Evolutionary conservation across 2,888 invertebrate genomes (phyloP).

Genomic region (Iphiclides podalirius): DNA sequence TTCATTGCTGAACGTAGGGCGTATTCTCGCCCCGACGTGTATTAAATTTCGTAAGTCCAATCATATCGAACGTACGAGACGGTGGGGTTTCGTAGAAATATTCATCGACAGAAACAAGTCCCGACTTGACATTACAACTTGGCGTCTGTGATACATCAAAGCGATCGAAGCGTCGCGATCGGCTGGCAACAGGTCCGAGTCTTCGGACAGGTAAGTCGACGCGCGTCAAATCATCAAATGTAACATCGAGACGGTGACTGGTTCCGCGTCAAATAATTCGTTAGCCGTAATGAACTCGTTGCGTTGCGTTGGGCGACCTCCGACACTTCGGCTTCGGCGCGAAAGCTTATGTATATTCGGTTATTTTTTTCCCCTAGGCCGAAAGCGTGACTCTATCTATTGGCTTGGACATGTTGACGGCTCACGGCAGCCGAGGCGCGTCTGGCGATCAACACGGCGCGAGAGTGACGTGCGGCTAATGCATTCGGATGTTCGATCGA

Average conservation of each 20-base stretch:
- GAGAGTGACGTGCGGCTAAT: slow-evolving; percentile 38
- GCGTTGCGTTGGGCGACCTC: slow-evolving; percentile 36
- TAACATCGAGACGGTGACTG: too few species aligned
- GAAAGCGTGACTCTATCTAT: slow-evolving; percentile 30
- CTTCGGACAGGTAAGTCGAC: too few species aligned
- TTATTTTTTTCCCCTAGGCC: slow-evolving; percentile 28
- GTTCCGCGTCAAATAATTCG: not conserved
- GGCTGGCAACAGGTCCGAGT: too few species aligned
- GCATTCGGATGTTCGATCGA: slow-evolving; percentile 26
- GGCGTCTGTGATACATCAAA: too few species aligned
- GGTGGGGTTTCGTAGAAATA: not conserved
- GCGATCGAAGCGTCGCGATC: too few species aligned
- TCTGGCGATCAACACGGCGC: slow-evolving; percentile 50
- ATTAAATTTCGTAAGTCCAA: too few species aligned
- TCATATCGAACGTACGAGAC: too few species aligned
- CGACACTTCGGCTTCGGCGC: slow-evolving; percentile 25
- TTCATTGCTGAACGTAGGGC: too few species aligned
- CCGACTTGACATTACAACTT: not conserved
- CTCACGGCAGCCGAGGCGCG: slow-evolving; percentile 43
- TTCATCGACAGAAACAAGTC: slow-evolving; percentile 6
- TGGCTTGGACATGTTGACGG: slow-evolving; percentile 52
- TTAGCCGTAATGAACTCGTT: slow-evolving; percentile 28
- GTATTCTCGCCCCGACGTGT: too few species aligned
- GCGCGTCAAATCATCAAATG: too few species aligned
- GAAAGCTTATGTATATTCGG: too few species aligned